Percentiles rank a stretch among this genome's conserved stretches.
phyloP scores from a whole-genome alignment of 2,888 invertebrate genomes.

The Scaptomyza reducta region DNA sequence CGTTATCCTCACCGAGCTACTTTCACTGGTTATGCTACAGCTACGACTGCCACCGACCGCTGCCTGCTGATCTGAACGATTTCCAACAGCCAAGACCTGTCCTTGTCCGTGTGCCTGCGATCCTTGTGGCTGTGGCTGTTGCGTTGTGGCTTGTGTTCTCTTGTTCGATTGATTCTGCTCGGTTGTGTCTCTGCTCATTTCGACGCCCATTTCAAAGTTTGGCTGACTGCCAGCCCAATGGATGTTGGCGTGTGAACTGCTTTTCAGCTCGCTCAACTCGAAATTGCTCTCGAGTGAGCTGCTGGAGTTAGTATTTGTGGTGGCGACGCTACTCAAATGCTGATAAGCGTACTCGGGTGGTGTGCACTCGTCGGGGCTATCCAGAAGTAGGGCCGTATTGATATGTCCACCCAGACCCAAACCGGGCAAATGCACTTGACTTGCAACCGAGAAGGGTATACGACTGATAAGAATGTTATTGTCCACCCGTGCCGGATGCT shows the following conservation, averaged over 20 bases:
- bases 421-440: constrained; percentile 64
- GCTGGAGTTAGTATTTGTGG: constrained; percentile 79
- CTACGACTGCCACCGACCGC: constrained; percentile 69
- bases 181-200: constrained; percentile 65
- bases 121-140: constrained; percentile 42
- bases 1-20: constrained; percentile 76
- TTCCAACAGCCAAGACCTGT: constrained; percentile 57
- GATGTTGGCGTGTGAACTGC: constrained; percentile 72
- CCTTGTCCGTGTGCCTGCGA: constrained; percentile 40
- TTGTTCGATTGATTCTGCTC: constrained; percentile 13
- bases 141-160: constrained; percentile 15
- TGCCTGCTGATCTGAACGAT: constrained; percentile 54
- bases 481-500: constrained; percentile 42
- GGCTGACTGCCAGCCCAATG: constrained; percentile 74
- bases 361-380: constrained; percentile 82
- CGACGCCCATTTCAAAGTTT: constrained; percentile 78
- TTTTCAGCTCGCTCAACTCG: constrained; percentile 63
- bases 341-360: constrained; percentile 82
- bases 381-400: constrained; percentile 79
- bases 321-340: constrained; percentile 80
- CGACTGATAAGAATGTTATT: constrained; percentile 46
- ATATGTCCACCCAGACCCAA: constrained; percentile 73
- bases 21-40: constrained; percentile 80
- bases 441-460: constrained; percentile 56
- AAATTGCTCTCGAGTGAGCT: constrained; percentile 80